Evolutionary conservation across 2,113 vertebrate genomes (phyloP).

Genomic region (Planiliza haematocheilus): DNA sequence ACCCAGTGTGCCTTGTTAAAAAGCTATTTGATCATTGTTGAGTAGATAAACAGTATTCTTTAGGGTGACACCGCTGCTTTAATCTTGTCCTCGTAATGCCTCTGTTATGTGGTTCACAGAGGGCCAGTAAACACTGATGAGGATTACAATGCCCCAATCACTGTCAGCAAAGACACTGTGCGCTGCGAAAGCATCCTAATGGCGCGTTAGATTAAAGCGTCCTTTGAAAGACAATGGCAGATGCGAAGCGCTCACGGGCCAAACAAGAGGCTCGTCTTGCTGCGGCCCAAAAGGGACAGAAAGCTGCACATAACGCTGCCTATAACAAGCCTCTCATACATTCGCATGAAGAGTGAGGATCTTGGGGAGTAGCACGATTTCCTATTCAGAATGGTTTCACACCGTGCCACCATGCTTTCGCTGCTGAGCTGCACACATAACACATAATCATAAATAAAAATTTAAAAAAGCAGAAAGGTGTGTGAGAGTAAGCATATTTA

Average conservation of each 20-base stretch:
- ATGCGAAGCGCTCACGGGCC: not conserved
- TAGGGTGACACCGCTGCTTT: not conserved
- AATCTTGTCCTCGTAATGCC: not conserved
- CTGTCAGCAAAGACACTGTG: not conserved
- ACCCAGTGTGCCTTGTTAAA: not conserved
- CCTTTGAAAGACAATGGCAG: not conserved
- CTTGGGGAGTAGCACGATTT: too few species aligned
- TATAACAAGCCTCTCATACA: too few species aligned
- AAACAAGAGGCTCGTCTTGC: not conserved
- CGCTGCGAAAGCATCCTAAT: not conserved
- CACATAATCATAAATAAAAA: too few species aligned
- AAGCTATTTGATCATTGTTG: not conserved
- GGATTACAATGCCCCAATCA: not conserved
- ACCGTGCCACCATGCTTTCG: too few species aligned
- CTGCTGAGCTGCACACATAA: too few species aligned
- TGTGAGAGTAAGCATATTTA: too few species aligned
- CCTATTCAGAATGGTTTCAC: too few species aligned
- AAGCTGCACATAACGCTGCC: too few species aligned
- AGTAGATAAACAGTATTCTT: not conserved
- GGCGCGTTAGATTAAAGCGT: not conserved
- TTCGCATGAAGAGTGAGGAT: not conserved
- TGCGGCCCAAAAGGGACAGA: too few species aligned
- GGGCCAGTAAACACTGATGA: not conserved
- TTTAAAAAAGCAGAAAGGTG: not conserved
- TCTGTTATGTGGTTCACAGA: slow-evolving; percentile 3